These are phyloP conservation scores for Catharus fuscescens DNA, from an alignment of 2,113 vertebrate species.

Conservation along the genomic window DNA sequence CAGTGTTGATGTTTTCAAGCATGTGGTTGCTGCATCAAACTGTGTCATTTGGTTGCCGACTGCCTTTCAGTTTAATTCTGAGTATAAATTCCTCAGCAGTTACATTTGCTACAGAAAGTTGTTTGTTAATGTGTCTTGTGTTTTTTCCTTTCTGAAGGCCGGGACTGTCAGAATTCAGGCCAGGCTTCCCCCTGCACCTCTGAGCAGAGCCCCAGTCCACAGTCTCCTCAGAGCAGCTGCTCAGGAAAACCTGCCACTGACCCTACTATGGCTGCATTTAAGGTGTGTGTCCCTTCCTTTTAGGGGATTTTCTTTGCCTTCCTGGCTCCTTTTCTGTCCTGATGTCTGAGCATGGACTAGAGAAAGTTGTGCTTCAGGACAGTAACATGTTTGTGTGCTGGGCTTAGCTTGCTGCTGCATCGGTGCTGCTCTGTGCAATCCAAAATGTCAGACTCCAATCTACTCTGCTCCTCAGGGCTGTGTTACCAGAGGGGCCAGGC, in stretches of 20 bases:
- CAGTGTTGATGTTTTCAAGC: background rate
- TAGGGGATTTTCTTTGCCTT: background rate
- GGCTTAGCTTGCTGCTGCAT: background rate
- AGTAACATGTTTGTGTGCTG: background rate
- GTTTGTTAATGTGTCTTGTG: background rate
- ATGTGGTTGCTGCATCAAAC: background rate
- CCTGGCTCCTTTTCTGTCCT: background rate
- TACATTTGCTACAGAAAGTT: background rate
- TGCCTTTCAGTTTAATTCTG: background rate
- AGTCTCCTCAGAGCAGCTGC: slow-evolving; percentile 85
- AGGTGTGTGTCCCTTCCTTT: slow-evolving; percentile 62
- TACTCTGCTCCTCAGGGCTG: background rate
- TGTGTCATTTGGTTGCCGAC: background rate
- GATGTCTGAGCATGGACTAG: background rate
- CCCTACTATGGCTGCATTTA: slow-evolving; percentile 72
- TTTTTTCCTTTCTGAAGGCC: slow-evolving; percentile 66
- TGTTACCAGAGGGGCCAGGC: background rate
- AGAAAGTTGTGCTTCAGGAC: background rate
- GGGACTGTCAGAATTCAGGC: slow-evolving; percentile 80
- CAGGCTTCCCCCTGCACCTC: slow-evolving; percentile 85
- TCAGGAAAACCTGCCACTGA: slow-evolving; percentile 82
- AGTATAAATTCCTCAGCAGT: background rate
- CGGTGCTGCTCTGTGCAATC: background rate
- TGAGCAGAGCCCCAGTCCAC: slow-evolving; percentile 90
- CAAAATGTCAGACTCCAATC: background rate